phyloP scores from a whole-genome alignment of 2,797 vertebrate genomes.

The Scolopax rusticola region DNA sequence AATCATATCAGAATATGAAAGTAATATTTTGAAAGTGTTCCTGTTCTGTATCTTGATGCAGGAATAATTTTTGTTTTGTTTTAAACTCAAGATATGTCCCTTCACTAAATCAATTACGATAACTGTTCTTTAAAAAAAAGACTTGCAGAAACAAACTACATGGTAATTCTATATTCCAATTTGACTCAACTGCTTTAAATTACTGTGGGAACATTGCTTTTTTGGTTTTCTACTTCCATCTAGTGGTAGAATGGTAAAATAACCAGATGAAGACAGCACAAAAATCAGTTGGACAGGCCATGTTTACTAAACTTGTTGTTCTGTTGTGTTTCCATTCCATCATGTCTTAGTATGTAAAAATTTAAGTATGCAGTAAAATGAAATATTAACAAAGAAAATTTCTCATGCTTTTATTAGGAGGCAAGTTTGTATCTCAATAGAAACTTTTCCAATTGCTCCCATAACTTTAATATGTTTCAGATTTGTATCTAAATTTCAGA shows the following conservation, averaged over 20 bases:
- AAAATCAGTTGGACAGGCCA: neutral
- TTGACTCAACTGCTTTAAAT: neutral
- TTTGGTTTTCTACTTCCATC: slow-evolving; percentile 20
- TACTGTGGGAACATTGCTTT: accelerated
- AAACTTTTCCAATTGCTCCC: neutral
- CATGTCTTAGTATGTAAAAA: neutral
- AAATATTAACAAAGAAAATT: neutral
- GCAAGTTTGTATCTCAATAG: neutral
- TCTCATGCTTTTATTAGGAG: neutral
- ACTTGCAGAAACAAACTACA: neutral
- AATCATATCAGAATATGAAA: neutral
- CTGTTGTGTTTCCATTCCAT: neutral
- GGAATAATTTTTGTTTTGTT: neutral
- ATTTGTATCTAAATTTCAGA: neutral
- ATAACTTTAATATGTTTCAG: neutral
- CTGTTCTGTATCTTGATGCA: neutral
- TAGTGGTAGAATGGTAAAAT: slow-evolving; percentile 15
- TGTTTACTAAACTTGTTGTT: neutral
- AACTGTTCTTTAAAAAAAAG: neutral
- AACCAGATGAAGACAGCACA: neutral
- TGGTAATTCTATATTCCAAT: neutral
- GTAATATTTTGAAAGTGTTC: neutral
- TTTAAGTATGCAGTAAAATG: neutral
- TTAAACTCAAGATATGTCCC: neutral
- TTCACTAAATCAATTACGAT: accelerated